These are phyloP conservation scores for Tenthredo scrophulariae DNA, from an alignment of 2,888 invertebrate genomes.

Conservation along the genomic window DNA sequence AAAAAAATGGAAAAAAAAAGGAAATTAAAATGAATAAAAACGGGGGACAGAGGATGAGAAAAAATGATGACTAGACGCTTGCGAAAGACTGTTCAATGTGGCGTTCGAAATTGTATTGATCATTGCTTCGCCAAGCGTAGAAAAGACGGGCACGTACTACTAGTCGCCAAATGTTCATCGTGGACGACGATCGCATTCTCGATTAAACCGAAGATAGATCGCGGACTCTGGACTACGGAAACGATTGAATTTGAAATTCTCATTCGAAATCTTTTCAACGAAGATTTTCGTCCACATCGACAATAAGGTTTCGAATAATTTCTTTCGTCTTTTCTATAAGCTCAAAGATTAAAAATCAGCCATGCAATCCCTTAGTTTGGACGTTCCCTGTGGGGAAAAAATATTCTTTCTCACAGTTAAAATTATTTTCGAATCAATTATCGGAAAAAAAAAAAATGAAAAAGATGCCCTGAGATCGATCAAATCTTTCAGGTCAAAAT, in stretches of 20 bases:
- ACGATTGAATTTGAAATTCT: neutral
- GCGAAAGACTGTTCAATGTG: constrained; percentile 27
- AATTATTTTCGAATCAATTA: neutral
- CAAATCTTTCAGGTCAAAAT: neutral
- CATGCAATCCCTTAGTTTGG: neutral
- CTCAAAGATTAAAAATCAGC: neutral
- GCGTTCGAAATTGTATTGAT: neutral
- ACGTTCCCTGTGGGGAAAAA: neutral
- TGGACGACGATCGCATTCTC: constrained; percentile 6
- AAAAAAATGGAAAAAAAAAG: constrained; percentile 23
- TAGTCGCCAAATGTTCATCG: constrained; percentile 9
- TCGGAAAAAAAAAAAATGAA: neutral
- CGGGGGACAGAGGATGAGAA: neutral
- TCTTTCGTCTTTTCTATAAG: neutral
- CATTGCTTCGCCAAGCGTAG: neutral
- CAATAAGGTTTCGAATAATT: neutral
- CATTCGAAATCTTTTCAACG: neutral
- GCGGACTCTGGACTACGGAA: neutral
- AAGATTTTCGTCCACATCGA: neutral
- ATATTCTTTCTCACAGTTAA: neutral
- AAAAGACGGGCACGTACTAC: neutral
- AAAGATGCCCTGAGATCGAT: neutral
- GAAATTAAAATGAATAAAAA: constrained; percentile 32
- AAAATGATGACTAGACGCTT: constrained; percentile 39
- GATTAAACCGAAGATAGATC: constrained; percentile 6